These are phyloP conservation scores for Rattus rattus DNA, from an alignment of 2,113 vertebrate genomes.

Conservation along the genomic window DNA sequence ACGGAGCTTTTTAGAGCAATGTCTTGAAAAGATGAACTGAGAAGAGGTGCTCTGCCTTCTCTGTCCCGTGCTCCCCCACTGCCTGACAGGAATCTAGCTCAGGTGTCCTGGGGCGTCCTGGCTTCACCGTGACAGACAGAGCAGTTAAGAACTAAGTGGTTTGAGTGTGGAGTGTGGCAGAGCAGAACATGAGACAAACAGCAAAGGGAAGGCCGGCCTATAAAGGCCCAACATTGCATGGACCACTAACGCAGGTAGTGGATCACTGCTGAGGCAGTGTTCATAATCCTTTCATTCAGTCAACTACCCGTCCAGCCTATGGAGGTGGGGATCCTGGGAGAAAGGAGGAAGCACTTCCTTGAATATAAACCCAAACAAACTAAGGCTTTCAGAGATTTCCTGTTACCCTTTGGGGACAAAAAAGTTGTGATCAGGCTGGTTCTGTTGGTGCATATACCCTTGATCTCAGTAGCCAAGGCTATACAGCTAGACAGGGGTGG, in stretches of 20 bases:
- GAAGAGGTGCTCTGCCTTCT: not conserved
- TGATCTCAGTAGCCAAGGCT: not conserved
- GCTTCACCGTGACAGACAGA: constrained; percentile 57
- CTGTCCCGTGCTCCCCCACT: not conserved
- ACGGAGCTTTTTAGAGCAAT: not conserved
- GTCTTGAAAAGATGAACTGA: constrained; percentile 17
- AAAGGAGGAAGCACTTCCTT: constrained; percentile 9
- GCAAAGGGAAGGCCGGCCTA: not conserved
- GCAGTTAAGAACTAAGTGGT: constrained; percentile 37
- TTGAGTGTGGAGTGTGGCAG: constrained; percentile 40
- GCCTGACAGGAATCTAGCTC: not conserved
- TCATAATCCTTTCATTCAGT: constrained; percentile 22
- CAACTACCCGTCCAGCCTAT: not conserved
- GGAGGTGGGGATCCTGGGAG: not conserved
- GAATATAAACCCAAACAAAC: constrained; percentile 36
- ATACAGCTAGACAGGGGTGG: not conserved
- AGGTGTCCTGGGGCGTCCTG: constrained; percentile 16
- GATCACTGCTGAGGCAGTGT: not conserved
- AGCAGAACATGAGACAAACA: constrained; percentile 40
- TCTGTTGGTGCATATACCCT: not conserved
- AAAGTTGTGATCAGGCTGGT: not conserved
- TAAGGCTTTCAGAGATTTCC: not conserved
- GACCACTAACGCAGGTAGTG: not conserved
- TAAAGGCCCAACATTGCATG: not conserved
- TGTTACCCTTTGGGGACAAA: not conserved